Conservation (phyloP, 2,113 vertebrate species). For the Cheilinus undulatus region DNA sequence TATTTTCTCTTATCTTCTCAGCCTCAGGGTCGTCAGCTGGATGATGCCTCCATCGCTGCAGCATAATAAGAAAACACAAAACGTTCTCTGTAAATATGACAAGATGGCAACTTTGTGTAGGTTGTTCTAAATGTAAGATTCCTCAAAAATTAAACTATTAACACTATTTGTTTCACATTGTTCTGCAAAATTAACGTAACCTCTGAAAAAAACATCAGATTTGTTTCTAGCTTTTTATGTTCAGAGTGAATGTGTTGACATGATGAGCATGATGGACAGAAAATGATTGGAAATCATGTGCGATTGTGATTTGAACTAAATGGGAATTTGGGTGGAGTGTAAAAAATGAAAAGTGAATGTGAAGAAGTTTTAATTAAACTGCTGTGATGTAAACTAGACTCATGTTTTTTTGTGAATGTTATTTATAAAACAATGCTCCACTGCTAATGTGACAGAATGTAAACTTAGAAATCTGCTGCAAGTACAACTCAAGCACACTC, state of each 20-base stretch:
- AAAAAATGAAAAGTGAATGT: constrained; percentile 21
- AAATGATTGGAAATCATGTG: constrained; percentile 9
- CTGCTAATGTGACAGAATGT: too few species aligned
- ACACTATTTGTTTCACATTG: constrained; percentile 58
- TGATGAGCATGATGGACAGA: not conserved
- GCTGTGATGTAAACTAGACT: constrained; percentile 25
- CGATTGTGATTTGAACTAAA: constrained; percentile 21
- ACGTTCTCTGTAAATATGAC: constrained; percentile 41
- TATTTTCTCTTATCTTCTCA: constrained; percentile 64
- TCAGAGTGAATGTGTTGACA: constrained; percentile 31
- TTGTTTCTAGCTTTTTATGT: not conserved
- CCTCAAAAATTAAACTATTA: constrained; percentile 36
- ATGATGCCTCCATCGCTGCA: constrained; percentile 90
- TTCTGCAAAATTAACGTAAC: constrained; percentile 24
- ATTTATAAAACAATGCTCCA: too few species aligned
- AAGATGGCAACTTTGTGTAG: not conserved
- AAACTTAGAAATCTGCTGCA: too few species aligned
- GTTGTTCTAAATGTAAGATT: constrained; percentile 34
- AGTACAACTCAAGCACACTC: too few species aligned
- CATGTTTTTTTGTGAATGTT: constrained; percentile 9
- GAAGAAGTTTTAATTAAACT: constrained; percentile 55
- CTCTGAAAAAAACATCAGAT: not conserved
- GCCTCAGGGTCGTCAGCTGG: constrained; percentile 93
- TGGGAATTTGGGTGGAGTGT: constrained; percentile 14
- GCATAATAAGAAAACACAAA: constrained; percentile 78